A percentile compares a stretch with the other conserved stretches of the same genome.
Evolutionary conservation across 2,797 vertebrate genomes (phyloP).

Genomic region (Schizopygopsis pylzovi): DNA sequence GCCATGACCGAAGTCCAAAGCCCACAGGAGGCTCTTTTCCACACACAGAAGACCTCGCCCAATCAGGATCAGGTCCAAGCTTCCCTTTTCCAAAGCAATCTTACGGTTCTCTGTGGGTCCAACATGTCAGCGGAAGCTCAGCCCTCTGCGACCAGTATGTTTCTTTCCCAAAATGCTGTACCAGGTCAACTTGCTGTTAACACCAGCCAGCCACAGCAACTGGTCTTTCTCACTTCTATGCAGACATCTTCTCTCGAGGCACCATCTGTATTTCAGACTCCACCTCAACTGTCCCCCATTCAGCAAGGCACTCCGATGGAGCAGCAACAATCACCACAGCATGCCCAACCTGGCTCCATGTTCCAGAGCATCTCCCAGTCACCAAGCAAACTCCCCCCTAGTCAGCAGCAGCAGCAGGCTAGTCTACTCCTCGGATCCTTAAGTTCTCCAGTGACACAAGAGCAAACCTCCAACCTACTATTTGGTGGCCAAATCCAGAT

Average conservation of each 20-base stretch:
- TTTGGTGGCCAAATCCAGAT: conserved; percentile 83
- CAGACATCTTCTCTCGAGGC: conserved; percentile 85
- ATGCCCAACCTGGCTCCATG: conserved; percentile 70
- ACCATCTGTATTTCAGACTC: conserved; percentile 88
- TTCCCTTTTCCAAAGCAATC: conserved; percentile 87
- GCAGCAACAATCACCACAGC: conserved; percentile 76
- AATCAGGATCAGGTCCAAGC: conserved; percentile 92
- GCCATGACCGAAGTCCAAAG: conserved; percentile 87
- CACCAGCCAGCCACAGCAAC: conserved; percentile 84
- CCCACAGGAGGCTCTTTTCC: conserved; percentile 86
- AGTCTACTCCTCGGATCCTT: conserved; percentile 87
- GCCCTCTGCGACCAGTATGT: conserved; percentile 81
- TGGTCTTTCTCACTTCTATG: conserved; percentile 86
- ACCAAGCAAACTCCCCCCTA: conserved; percentile 72
- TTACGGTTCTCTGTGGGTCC: conserved; percentile 85
- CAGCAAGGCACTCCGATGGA: conserved; percentile 83
- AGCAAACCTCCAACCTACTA: conserved; percentile 82
- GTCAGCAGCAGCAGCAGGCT: conserved; percentile 81
- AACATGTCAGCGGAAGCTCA: conserved; percentile 87
- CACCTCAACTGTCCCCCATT: conserved; percentile 87
- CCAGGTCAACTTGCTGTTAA: conserved; percentile 82
- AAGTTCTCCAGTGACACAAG: conserved; percentile 73
- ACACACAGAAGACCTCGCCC: conserved; percentile 83
- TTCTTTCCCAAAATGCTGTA: conserved; percentile 86
- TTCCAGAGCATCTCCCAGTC: conserved; percentile 79